These are phyloP conservation scores for Spodoptera littoralis DNA, from an alignment of 2,888 invertebrate genomes.

Conservation along the genomic window DNA sequence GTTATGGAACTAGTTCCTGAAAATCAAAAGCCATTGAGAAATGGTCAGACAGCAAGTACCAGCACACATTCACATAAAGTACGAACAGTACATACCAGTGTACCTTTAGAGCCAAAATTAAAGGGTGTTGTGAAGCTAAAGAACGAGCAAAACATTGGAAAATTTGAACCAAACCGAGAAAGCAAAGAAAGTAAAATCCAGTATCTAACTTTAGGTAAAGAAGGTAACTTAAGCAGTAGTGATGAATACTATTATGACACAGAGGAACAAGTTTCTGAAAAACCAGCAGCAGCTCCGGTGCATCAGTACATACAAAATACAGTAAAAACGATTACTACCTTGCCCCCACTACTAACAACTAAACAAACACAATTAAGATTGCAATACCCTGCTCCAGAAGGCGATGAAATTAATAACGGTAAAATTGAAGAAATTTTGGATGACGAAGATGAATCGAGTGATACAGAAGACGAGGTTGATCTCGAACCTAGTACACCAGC, in stretches of 20 bases:
- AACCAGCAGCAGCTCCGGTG: background rate
- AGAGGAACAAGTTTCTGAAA: slow-evolving; percentile 18
- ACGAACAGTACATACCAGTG: too few species aligned
- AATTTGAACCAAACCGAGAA: slow-evolving; percentile 4
- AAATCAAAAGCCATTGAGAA: slow-evolving; percentile 40
- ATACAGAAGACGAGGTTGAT: slow-evolving; percentile 26
- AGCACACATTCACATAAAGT: background rate
- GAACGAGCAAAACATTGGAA: background rate
- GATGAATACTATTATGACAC: slow-evolving; percentile 43
- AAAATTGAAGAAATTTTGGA: slow-evolving; percentile 28
- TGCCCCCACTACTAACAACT: background rate
- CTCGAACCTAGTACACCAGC: background rate
- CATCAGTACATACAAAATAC: background rate
- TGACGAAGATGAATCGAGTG: slow-evolving; percentile 35
- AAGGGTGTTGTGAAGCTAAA: background rate
- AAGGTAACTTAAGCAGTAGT: background rate
- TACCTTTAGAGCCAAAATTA: too few species aligned
- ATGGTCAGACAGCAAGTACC: background rate
- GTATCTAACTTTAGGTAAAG: background rate
- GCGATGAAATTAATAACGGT: slow-evolving; percentile 19
- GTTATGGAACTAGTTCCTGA: slow-evolving; percentile 63
- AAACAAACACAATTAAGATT: slow-evolving; percentile 14
- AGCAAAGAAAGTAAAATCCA: background rate
- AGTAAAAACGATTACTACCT: background rate
- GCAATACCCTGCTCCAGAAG: slow-evolving; percentile 39